Percentiles rank a stretch among this genome's conserved stretches.
These are phyloP conservation scores for Cephus spinipes DNA, from an alignment of 2,888 invertebrate species.

Conservation along the genomic window DNA sequence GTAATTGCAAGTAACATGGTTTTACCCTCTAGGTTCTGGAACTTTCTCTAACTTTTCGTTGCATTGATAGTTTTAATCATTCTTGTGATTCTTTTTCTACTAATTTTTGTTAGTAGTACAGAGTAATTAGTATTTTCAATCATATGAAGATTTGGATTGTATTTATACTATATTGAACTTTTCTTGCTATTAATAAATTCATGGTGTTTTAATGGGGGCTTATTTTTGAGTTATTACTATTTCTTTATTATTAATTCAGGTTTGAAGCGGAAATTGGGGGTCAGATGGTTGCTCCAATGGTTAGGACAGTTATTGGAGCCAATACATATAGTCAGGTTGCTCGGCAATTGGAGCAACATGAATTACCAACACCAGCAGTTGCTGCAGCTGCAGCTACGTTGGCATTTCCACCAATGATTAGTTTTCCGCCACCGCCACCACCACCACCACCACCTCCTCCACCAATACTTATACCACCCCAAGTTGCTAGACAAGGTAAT, in stretches of 20 bases:
- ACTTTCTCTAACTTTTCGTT: neutral
- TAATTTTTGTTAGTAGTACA: constrained; percentile 14
- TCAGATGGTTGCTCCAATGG: constrained; percentile 69
- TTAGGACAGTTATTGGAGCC: constrained; percentile 77
- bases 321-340: constrained; percentile 80
- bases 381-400: constrained; percentile 63
- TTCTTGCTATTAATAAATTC: neutral
- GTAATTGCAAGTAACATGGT: constrained; percentile 65
- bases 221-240: neutral
- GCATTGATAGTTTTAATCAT: constrained; percentile 5
- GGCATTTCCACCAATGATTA: constrained; percentile 69
- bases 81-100: constrained; percentile 8
- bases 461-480: constrained; percentile 78
- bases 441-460: constrained; percentile 73
- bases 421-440: constrained; percentile 74
- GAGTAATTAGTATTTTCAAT: neutral
- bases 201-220: neutral
- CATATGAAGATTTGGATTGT: neutral
- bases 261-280: constrained; percentile 91
- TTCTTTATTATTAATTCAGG: constrained; percentile 65
- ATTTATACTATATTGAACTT: constrained; percentile 16
- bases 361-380: constrained; percentile 63
- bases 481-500: constrained; percentile 70
- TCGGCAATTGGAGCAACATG: constrained; percentile 73
- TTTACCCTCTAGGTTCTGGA: neutral